Percentiles rank a stretch among this genome's conserved stretches.
These are phyloP conservation scores for Chrysolina haemoptera DNA, from an alignment of 2,888 invertebrate genomes.

Conservation along the genomic window DNA sequence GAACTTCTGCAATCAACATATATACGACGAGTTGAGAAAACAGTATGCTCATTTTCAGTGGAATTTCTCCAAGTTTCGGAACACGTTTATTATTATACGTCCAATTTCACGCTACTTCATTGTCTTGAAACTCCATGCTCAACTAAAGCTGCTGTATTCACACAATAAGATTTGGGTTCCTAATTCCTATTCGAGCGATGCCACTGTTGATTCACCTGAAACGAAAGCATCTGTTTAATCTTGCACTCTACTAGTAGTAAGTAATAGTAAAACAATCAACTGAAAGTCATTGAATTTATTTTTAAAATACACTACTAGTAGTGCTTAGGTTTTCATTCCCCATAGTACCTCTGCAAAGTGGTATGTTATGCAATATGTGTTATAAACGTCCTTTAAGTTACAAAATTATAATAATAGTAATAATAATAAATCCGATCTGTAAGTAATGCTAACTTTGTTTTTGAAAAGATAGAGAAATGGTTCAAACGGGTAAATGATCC, in stretches of 20 bases:
- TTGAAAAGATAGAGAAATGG: too few relatives aligned
- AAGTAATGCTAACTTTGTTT: too few relatives aligned
- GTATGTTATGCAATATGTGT: too few relatives aligned
- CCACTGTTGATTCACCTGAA: slow-evolving; percentile 7
- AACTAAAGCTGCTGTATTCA: not conserved
- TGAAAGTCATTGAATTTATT: too few relatives aligned
- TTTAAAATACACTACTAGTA: too few relatives aligned
- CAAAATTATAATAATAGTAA: too few relatives aligned
- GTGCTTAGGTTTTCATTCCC: too few relatives aligned
- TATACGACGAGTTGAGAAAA: not conserved
- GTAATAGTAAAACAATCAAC: not conserved
- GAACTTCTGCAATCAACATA: not conserved
- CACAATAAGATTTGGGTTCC: not conserved
- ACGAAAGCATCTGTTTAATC: not conserved
- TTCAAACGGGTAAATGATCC: too few relatives aligned
- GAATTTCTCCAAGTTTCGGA: not conserved
- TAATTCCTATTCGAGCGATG: not conserved
- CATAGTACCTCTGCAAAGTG: too few relatives aligned
- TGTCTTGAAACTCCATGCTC: not conserved
- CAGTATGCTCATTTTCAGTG: not conserved
- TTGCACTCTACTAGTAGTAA: not conserved
- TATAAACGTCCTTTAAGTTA: too few relatives aligned
- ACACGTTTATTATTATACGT: slow-evolving; percentile 9
- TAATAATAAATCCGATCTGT: too few relatives aligned
- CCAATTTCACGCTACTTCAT: not conserved